Evolutionary conservation across 2,113 vertebrate species (phyloP), one percentile per base, ranked within the genome.

Genomic region (Lasiurus cinereus): DNA sequence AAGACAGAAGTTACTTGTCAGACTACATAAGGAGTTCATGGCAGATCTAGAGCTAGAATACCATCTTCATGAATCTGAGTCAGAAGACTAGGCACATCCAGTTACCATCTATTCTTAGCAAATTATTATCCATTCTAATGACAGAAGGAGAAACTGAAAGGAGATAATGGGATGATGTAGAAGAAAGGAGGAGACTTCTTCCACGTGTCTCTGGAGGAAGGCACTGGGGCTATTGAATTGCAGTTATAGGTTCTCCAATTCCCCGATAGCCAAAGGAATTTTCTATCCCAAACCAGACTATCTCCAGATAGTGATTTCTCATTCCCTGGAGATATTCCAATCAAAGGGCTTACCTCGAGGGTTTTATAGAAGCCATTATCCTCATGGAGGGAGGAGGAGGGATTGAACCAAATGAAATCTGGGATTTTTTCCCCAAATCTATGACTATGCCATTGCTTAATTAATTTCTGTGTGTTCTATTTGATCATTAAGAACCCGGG

Each of bases 281-380:
- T 74, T 85, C 31, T 88, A n/a, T 27, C 39, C 27, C 3, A 46
- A n/a, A 88, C 36, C 0, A n/a, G 10, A 92, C 70, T 62, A 66
- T 76, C 31, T 33, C 27, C 87, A 93, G 29, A n/a, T 19, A 69
- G 21, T 64, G 39, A 95, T 31, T 91, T 52, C 21, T 91, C 29
- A 50, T 31, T 74, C 52, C 10, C 67, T 62, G 5, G 33, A 77
- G 19, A 77, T 36, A 91, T 6, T 87, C 59, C 70, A 87, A 95
- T 21, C 66, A 88, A 90, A 80, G 8, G 5, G 39, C 12, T 89
- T 77, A 87, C 62, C 48, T 48, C 33, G 14, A 66, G 7, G 66
- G 19, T 93, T 95, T 87, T 93, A 4, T 31, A 87, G 83, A 93
- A 90, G 39, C 12, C 27, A 24, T 73, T 78, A 39, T 27, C 22